These are phyloP conservation scores for Pangasianodon gigas DNA, from an alignment of 2,113 vertebrate genomes.

Conservation along the genomic window DNA sequence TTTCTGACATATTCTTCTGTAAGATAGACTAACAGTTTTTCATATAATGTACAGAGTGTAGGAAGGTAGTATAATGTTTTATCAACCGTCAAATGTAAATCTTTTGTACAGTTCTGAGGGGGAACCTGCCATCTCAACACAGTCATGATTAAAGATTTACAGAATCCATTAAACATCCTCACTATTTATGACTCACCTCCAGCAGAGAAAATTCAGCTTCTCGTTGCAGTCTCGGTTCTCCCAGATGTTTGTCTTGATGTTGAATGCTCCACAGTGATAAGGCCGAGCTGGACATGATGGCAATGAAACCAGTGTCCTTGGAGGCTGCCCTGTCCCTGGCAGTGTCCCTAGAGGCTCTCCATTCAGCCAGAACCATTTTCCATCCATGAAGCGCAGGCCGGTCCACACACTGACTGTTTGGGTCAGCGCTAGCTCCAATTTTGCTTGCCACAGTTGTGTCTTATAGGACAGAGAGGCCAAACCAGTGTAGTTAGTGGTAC, in stretches of 20 bases:
- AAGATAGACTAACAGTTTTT: not conserved
- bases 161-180: not conserved
- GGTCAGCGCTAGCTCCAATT: not conserved
- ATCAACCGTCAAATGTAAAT: too few species aligned
- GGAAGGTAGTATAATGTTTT: too few species aligned
- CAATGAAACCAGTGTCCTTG: not conserved
- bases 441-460: not conserved
- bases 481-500: conserved; percentile 28
- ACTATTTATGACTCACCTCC: not conserved
- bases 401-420: conserved; percentile 42
- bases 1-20: too few species aligned
- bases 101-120: not conserved
- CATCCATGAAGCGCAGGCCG: conserved; percentile 39
- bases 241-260: not conserved
- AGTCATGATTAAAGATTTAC: not conserved
- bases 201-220: conserved; percentile 60
- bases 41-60: not conserved
- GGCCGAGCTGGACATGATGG: conserved; percentile 44
- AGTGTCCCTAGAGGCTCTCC: rapidly evolving
- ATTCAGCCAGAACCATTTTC: conserved; percentile 47
- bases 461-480: conserved; percentile 17
- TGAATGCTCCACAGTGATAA: conserved; percentile 54
- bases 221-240: conserved; percentile 57
- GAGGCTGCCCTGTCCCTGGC: too few species aligned
- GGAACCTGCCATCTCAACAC: not conserved